These are phyloP conservation scores for Dufourea novaeangliae DNA, from an alignment of 1,140 invertebrate genomes.

Conservation along the genomic window DNA sequence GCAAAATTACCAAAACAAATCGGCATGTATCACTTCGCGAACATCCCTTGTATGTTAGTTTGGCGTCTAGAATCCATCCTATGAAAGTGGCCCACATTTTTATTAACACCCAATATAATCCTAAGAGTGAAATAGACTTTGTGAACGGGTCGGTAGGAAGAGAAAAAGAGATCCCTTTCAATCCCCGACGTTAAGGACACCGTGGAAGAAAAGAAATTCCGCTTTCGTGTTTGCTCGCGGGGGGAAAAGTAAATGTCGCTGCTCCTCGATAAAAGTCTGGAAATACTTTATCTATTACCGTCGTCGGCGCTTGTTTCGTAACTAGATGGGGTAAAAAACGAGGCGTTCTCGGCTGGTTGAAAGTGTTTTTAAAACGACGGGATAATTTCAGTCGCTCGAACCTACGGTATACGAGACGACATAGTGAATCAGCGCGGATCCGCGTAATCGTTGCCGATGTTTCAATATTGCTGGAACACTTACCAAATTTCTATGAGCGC, in stretches of 20 bases:
- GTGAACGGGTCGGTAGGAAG: too few species aligned
- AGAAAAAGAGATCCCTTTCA: not conserved
- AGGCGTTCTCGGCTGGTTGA: not conserved
- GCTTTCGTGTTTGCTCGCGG: not conserved
- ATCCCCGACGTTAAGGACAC: not conserved
- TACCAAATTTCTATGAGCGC: not conserved
- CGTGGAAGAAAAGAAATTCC: not conserved
- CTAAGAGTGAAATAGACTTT: too few species aligned
- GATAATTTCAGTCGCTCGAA: not conserved
- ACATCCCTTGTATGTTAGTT: too few species aligned
- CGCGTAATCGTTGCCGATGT: not conserved
- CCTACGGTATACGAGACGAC: not conserved
- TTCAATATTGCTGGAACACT: not conserved
- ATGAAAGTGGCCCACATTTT: too few species aligned
- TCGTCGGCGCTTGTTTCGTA: not conserved
- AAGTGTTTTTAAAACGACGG: too few species aligned
- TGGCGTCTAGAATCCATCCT: too few species aligned
- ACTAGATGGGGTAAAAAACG: slow-evolving; percentile 1
- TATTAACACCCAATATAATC: too few species aligned
- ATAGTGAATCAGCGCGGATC: not conserved
- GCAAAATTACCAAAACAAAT: too few species aligned
- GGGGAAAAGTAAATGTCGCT: not conserved
- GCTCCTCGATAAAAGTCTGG: not conserved
- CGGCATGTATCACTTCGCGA: too few species aligned
- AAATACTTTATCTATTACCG: not conserved